These are phyloP conservation scores for Ciconia boyciana DNA, from an alignment of 2,113 vertebrate species.

Conservation along the genomic window DNA sequence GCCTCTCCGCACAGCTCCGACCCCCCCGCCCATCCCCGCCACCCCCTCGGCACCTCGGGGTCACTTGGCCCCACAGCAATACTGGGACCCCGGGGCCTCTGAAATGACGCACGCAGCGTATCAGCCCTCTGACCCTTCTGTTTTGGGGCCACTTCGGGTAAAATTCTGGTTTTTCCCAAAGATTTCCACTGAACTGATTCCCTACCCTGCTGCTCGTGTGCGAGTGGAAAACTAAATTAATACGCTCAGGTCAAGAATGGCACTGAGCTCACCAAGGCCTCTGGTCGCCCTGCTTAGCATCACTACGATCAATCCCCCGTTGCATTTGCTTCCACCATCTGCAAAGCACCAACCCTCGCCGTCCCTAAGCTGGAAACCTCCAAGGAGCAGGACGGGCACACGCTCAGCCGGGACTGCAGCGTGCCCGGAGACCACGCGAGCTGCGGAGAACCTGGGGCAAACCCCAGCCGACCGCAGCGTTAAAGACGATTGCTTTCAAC, in stretches of 20 bases:
- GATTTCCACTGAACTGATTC: neutral
- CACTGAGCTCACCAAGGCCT: neutral
- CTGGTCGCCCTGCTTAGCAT: neutral
- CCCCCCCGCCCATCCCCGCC: neutral
- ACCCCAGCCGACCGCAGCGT: neutral
- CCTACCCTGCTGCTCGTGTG: neutral
- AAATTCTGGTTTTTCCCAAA: neutral
- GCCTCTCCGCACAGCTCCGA: too few species aligned
- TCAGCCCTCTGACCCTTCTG: neutral
- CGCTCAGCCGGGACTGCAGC: neutral
- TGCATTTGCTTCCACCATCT: neutral
- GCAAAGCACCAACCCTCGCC: neutral
- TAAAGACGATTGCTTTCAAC: neutral
- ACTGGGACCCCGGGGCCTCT: neutral
- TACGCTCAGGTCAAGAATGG: neutral
- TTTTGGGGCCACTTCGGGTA: neutral
- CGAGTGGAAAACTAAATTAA: neutral
- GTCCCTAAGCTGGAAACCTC: neutral
- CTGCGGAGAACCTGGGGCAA: neutral
- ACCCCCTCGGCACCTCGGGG: neutral
- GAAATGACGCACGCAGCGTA: accelerated
- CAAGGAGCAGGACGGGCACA: accelerated
- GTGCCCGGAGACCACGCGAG: accelerated
- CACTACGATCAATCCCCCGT: accelerated
- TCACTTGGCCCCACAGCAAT: neutral